phyloP scores from a whole-genome alignment of 2,797 vertebrate species.

The Urocyon cinereoargenteus region DNA sequence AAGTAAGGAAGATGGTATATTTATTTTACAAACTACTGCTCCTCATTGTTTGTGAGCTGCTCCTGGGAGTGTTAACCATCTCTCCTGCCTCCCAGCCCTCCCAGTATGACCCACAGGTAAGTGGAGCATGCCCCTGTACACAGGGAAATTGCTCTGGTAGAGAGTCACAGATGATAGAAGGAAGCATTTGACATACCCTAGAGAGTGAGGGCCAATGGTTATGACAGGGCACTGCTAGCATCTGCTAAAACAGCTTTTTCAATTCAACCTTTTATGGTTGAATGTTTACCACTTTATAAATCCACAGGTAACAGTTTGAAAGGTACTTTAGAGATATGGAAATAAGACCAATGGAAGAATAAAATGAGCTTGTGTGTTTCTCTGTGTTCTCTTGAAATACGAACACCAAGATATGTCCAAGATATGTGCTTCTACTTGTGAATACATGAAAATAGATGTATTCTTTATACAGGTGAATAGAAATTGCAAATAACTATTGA shows the following conservation, averaged over 20 bases:
- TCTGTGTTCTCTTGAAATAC: slow-evolving; percentile 26
- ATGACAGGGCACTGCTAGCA: too few species aligned
- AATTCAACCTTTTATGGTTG: neutral
- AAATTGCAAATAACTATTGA: neutral
- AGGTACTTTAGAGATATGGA: neutral
- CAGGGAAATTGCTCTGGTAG: neutral
- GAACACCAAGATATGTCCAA: neutral
- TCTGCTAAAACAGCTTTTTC: neutral
- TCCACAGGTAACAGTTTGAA: slow-evolving; percentile 49
- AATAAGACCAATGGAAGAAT: slow-evolving; percentile 25
- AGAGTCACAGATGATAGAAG: neutral
- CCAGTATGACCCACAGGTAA: neutral
- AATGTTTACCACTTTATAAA: slow-evolving; percentile 55
- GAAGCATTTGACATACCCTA: neutral
- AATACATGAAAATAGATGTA: neutral
- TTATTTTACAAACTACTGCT: neutral
- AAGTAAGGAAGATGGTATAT: neutral
- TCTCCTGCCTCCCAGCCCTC: neutral
- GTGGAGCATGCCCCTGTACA: neutral
- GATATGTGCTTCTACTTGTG: neutral
- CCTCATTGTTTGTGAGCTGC: neutral
- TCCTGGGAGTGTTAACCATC: neutral
- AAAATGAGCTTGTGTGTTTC: neutral
- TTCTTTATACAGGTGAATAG: slow-evolving; percentile 6
- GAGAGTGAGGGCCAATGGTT: accelerated